Evolutionary conservation across 2,797 vertebrate species (phyloP), one percentile per base, ranked within the genome.

Genomic region (Parauchenoglanis punctatus): DNA sequence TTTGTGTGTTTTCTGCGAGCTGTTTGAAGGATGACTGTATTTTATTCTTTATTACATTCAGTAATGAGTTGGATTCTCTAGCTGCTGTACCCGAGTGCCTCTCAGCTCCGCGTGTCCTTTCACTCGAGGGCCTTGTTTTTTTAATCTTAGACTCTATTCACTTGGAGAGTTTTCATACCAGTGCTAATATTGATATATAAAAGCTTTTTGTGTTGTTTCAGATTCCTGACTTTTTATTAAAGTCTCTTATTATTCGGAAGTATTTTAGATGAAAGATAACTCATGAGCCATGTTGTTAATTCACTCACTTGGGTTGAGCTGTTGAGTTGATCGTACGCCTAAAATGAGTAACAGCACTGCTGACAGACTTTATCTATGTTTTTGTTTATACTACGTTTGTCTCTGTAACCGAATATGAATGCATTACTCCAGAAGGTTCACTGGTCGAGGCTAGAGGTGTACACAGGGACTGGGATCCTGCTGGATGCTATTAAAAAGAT

Each of bases 1-100:
- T 96, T 94, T 96, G 94, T 95, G 95, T 93, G 94, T 63, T n/a
- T 81, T 96, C 95, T 96, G 95, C 96, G 96, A 95, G 94, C 93
- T 92, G 91, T 93, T 94, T 96, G 95, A 96, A 96, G 94, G 95
- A 96, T 96, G 93, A 93, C 96, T 94, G 94, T 94, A 95, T 96
- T 95, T 96, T 93, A 91, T 94, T 94, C 94, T 96, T 96, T 96
- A 95, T 96, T 96, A 95, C 94, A 88, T 94, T 92, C 92, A 91
- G 91, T 96, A 96, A 96, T 95, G 94, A 96, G 95, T 95, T 95
- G 94, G 95, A 96, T 95, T 95, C 94, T 94, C 93, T 93, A 91
- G 94, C 92, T 93, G 93, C 94, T 94, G 93, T 89, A 52, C 93
- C 91, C 90, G 83, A 90, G 91, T 93, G 92, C 90, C 67, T 20